Evolutionary conservation across 2,113 vertebrate species (phyloP).

Genomic region (Carettochelys insculpta): DNA sequence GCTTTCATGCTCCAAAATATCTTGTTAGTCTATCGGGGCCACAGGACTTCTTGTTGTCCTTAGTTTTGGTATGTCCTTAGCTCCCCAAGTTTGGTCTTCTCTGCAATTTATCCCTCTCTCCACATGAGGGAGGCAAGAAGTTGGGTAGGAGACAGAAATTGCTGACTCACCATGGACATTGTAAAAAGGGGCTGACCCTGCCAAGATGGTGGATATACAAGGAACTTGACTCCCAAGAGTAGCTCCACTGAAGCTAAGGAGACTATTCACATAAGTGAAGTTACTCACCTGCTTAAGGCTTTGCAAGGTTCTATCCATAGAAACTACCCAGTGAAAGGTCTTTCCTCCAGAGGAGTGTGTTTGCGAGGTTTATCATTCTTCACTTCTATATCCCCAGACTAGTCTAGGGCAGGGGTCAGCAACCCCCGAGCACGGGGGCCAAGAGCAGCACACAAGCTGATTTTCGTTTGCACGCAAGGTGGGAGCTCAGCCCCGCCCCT

Average conservation of each 20-base stretch:
- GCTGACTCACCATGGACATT: background rate
- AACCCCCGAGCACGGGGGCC: too few species aligned
- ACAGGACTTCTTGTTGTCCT: too few species aligned
- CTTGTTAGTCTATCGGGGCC: too few species aligned
- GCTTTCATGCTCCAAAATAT: too few species aligned
- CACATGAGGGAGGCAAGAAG: background rate
- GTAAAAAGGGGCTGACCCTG: background rate
- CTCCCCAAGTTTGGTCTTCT: background rate
- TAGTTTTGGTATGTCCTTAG: too few species aligned
- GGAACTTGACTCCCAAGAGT: background rate
- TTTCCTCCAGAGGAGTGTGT: background rate
- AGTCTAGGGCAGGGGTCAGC: too few species aligned
- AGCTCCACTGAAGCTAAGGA: background rate
- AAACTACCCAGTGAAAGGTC: background rate
- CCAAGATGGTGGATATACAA: background rate
- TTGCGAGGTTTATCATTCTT: background rate
- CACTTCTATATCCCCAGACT: background rate
- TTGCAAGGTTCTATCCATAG: background rate
- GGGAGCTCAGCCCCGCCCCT: too few species aligned
- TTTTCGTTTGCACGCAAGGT: too few species aligned
- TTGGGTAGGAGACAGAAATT: background rate
- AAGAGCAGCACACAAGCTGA: too few species aligned
- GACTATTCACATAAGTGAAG: background rate
- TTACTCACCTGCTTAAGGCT: background rate
- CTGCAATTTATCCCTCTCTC: background rate